Evolutionary conservation across 1,140 invertebrate genomes (phyloP), one percentile per base, ranked within the genome.

Genomic region (Drosophila simulans): DNA sequence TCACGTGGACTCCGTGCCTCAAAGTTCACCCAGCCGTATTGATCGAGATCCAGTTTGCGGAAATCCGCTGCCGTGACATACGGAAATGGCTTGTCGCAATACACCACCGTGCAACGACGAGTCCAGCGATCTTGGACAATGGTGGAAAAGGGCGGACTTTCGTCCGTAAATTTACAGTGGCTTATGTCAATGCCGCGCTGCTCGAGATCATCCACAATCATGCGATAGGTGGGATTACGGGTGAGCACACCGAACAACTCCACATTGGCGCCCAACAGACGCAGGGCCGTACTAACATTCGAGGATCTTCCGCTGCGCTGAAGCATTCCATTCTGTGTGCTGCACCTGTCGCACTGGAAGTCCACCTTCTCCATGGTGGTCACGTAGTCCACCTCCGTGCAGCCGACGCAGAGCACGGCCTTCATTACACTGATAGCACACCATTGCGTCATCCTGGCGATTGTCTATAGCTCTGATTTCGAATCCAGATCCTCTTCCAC

Each of bases 1-100:
- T 94, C 92, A 1, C 77, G 65, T 3, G 93, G 80, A 91, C 94
- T 93, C 52, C 95, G 92, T 0, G 12, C 94, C 94, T 95, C 95
- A 92, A 96, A 95, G 91, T 96, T 95, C 66, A 96, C 94, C 96
- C 95, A 96, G 13, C 92, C 93, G 66, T 95, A 96, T 5, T 59
- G 27, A 10, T 95, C 45, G 22, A 93, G 81, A 80, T 91, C 35
- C 7, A 95, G 45, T 43, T 93, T 79, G 15, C 43, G 11, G 80
- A 96, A 95, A 68, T 96, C 93, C 22, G 94, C 92, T 4, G 93
- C 80, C 1, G 83, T 93, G 5, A 96, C 77, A 90, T 95, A 94
- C 1, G 94, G 94, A 65, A 95, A 91, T 59, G 93, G 92, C 48
- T 93, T 93, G 90, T 94, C 94, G 10, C 93, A 93, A 81, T 95